Evolutionary conservation across 2,888 invertebrate genomes (phyloP).

Genomic region (Drosophila kambysellisi): DNA sequence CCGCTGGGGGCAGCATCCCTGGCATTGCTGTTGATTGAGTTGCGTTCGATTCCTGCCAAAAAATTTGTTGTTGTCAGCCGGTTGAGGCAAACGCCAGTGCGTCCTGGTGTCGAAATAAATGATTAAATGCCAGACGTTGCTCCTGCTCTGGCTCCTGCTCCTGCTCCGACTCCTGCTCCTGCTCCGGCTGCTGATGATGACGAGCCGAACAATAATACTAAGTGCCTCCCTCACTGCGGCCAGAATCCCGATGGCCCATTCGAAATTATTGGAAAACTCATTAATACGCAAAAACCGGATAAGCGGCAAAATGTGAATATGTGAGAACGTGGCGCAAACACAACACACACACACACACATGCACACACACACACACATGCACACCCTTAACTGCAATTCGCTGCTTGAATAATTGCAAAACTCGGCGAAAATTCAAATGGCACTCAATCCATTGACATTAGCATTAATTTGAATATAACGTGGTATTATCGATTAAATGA

Average conservation of each 20-base stretch:
- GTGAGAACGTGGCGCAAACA: slow-evolving; percentile 54
- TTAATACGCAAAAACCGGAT: slow-evolving; percentile 61
- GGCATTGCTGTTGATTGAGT: slow-evolving; percentile 56
- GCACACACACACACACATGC: neutral
- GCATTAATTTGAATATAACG: slow-evolving; percentile 30
- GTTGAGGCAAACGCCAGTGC: slow-evolving; percentile 20
- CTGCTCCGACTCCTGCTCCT: neutral
- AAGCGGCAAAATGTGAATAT: slow-evolving; percentile 50
- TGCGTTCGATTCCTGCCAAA: slow-evolving; percentile 41
- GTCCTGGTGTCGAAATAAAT: slow-evolving; percentile 62
- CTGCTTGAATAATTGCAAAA: slow-evolving; percentile 71
- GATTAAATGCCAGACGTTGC: slow-evolving; percentile 49
- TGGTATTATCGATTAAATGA: slow-evolving; percentile 13
- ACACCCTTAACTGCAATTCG: slow-evolving; percentile 34
- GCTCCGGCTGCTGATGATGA: slow-evolving; percentile 8
- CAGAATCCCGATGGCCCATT: slow-evolving; percentile 21
- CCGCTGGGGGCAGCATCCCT: slow-evolving; percentile 47
- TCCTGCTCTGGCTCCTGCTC: neutral
- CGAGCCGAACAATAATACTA: slow-evolving; percentile 60
- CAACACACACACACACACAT: slow-evolving; percentile 23
- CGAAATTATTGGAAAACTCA: slow-evolving; percentile 73
- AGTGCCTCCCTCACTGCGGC: slow-evolving; percentile 39
- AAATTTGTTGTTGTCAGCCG: slow-evolving; percentile 25
- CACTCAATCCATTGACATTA: slow-evolving; percentile 13
- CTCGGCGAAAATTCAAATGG: slow-evolving; percentile 21